phyloP scores from a whole-genome alignment of 2,797 vertebrate species.

The Pipistrellus pygmaeus region DNA sequence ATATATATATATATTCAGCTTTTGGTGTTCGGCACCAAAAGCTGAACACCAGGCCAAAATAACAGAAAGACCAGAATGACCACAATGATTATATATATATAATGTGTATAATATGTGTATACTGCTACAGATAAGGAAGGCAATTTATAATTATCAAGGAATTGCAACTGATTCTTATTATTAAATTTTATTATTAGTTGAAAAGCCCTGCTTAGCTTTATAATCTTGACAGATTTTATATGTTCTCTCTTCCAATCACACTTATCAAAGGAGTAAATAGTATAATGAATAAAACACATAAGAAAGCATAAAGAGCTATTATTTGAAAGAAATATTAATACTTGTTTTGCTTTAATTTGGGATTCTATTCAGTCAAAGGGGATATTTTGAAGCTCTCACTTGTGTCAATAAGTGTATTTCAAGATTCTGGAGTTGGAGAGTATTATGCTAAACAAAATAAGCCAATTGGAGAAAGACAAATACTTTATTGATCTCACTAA shows the following conservation, averaged over 20 bases:
- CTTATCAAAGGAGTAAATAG: not conserved
- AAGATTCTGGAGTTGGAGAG: not conserved
- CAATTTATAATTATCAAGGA: not conserved
- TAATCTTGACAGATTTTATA: not conserved
- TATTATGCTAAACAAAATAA: not conserved
- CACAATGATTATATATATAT: not conserved
- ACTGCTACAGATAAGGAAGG: not conserved
- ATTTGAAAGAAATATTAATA: not conserved
- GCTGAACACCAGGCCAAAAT: no score
- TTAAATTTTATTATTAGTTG: not conserved
- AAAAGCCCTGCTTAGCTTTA: not conserved
- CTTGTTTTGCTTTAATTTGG: not conserved
- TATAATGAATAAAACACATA: not conserved
- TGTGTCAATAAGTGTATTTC: not conserved
- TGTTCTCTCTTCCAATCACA: not conserved
- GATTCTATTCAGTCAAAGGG: not conserved
- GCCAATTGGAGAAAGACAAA: not conserved
- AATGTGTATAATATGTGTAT: not conserved
- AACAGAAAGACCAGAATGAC: no score
- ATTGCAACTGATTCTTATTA: not conserved
- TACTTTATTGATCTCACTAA: not conserved
- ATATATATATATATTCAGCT: not conserved
- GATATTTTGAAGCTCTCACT: not conserved
- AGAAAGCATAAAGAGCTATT: not conserved
- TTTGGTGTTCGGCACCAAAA: no score